These are phyloP conservation scores for Onchidella celtica DNA, from an alignment of 2,888 invertebrate genomes.

Conservation along the genomic window DNA sequence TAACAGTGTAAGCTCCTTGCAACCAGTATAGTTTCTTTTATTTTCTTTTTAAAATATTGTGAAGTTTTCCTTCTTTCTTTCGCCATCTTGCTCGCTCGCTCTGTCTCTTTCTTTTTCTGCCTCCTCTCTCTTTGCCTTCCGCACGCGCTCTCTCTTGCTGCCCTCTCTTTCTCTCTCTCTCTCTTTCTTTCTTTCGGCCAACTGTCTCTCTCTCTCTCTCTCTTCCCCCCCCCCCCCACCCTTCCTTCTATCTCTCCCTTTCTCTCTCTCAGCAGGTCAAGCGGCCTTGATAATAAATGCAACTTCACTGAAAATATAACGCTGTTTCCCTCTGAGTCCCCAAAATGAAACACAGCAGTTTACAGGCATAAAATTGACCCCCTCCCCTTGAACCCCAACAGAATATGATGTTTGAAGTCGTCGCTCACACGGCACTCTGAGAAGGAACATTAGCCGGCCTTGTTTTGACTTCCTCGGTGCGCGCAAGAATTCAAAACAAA, in stretches of 20 bases:
- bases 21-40: not conserved
- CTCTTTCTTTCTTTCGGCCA: not conserved
- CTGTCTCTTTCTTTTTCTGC: not conserved
- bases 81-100: not conserved
- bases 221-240: not conserved
- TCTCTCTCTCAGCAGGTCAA: not conserved
- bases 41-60: not conserved
- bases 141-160: not conserved
- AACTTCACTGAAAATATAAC: too few species aligned
- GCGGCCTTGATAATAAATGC: too few species aligned
- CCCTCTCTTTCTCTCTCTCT: not conserved
- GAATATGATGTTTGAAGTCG: constrained; percentile 14
- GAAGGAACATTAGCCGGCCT: not conserved
- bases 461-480: constrained; percentile 29
- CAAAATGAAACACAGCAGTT: too few species aligned
- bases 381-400: not conserved
- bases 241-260: not conserved
- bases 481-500: constrained; percentile 10
- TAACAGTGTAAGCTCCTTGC: too few species aligned
- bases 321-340: too few species aligned
- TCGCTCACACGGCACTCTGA: constrained; percentile 15
- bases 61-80: not conserved
- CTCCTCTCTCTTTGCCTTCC: not conserved
- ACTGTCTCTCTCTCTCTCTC: not conserved
- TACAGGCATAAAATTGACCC: too few species aligned